phyloP scores from a whole-genome alignment of 2,113 vertebrate species.

The Psilopogon haemacephalus region DNA sequence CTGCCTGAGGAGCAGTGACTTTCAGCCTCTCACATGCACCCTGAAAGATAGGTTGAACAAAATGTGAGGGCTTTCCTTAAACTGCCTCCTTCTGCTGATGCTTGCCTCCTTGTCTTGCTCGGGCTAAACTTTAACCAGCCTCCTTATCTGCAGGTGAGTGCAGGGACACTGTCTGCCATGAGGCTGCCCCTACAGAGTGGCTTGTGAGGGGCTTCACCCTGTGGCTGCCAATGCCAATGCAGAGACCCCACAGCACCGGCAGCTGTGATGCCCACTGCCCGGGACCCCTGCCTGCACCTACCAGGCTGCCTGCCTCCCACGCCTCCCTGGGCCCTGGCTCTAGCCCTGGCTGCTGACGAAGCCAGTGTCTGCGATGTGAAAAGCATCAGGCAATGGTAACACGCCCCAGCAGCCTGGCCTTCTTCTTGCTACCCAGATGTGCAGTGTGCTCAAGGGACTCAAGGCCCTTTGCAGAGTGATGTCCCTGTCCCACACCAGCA shows the following conservation, averaged over 20 bases:
- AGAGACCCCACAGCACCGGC: neutral
- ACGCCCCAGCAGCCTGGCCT: no score
- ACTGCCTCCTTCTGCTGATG: neutral
- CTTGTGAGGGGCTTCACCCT: rapidly evolving
- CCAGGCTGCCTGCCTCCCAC: neutral
- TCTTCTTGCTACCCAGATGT: rapidly evolving
- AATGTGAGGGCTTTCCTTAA: rapidly evolving
- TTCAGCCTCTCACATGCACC: neutral
- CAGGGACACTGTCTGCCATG: rapidly evolving
- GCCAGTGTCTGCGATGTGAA: rapidly evolving
- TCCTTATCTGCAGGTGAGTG: rapidly evolving
- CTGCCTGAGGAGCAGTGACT: rapidly evolving
- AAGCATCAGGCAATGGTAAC: neutral
- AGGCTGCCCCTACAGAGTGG: neutral
- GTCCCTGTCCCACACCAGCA: rapidly evolving
- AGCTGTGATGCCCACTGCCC: neutral
- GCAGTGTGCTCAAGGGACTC: neutral
- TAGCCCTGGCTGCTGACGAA: neutral
- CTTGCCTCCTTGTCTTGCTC: neutral
- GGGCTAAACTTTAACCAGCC: neutral
- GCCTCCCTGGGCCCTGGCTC: neutral
- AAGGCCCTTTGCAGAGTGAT: neutral
- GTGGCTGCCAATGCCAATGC: rapidly evolving
- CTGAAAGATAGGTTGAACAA: rapidly evolving
- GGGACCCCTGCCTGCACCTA: no score